Percentiles rank a stretch among this genome's conserved stretches.
Evolutionary conservation across 1,140 invertebrate species (phyloP).

Genomic region (Papilio dardanus): DNA sequence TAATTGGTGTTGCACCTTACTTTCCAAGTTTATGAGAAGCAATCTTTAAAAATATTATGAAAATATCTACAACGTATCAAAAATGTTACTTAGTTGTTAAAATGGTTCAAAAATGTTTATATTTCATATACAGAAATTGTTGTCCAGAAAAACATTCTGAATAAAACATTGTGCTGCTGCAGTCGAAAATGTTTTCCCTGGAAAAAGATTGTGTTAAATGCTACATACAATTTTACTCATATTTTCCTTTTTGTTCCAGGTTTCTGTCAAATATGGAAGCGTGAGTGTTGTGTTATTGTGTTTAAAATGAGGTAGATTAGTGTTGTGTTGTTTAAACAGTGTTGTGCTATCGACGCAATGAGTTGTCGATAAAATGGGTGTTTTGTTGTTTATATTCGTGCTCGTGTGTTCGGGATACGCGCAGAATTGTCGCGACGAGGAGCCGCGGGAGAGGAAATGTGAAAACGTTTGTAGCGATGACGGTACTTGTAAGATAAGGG

Average conservation of each 20-base stretch:
- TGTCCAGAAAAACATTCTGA: background rate
- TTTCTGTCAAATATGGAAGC: conserved; percentile 6
- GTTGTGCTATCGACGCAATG: conserved; percentile 48
- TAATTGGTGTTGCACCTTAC: background rate
- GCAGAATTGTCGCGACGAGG: conserved; percentile 75
- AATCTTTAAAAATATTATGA: background rate
- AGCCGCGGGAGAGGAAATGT: conserved; percentile 68
- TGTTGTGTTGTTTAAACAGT: conserved; percentile 47
- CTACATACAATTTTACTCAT: background rate
- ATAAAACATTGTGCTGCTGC: background rate
- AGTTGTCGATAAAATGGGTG: conserved; percentile 61
- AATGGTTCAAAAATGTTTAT: no score
- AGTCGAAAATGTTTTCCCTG: background rate
- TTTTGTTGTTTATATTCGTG: conserved; percentile 50
- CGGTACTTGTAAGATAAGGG: conserved; percentile 80
- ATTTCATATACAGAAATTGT: no score
- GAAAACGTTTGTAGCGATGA: conserved; percentile 78
- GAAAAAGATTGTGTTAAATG: background rate
- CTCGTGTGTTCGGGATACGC: conserved; percentile 42
- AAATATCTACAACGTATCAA: background rate
- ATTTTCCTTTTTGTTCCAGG: conserved; percentile 20
- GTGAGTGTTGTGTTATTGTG: conserved; percentile 17
- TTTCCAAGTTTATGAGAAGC: background rate
- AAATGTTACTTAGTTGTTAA: background rate
- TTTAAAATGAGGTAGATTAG: conserved; percentile 41